These are phyloP conservation scores for Hydroisotoma schaefferi DNA, from an alignment of 2,888 invertebrate species.

Conservation along the genomic window DNA sequence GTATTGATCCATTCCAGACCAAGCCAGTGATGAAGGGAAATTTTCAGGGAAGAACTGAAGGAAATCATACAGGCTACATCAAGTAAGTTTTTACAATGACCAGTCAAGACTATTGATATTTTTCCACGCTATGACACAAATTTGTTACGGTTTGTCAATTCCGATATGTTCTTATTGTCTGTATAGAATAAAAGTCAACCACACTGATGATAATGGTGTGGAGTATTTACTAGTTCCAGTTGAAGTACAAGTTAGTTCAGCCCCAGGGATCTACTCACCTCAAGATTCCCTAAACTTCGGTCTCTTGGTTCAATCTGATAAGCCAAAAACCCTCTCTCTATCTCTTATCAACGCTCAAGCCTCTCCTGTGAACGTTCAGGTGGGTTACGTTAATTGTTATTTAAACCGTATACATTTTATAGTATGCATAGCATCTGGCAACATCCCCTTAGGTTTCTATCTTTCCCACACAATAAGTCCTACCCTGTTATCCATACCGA, in stretches of 20 bases:
- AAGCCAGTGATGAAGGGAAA: slow-evolving; percentile 83
- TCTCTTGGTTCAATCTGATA: slow-evolving; percentile 67
- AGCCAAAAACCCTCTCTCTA: slow-evolving; percentile 62
- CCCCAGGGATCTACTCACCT: slow-evolving; percentile 72
- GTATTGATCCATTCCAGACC: slow-evolving; percentile 81
- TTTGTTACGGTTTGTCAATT: background rate
- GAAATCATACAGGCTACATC: slow-evolving; percentile 80
- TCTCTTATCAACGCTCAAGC: slow-evolving; percentile 66
- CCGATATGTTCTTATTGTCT: slow-evolving; percentile 12
- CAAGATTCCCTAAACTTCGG: slow-evolving; percentile 78
- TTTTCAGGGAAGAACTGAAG: slow-evolving; percentile 70
- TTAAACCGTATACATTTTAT: too few relatives aligned
- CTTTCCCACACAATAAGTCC: too few relatives aligned
- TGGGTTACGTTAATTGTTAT: slow-evolving; percentile 52
- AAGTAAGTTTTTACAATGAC: slow-evolving; percentile 55
- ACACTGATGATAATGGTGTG: slow-evolving; percentile 53
- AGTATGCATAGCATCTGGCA: too few relatives aligned
- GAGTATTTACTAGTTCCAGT: slow-evolving; percentile 74
- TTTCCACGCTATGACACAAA: background rate
- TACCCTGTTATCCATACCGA: too few relatives aligned
- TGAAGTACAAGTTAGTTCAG: slow-evolving; percentile 72
- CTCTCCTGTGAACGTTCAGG: slow-evolving; percentile 65
- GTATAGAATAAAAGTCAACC: slow-evolving; percentile 66
- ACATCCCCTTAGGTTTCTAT: too few relatives aligned
- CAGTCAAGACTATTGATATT: background rate